These are phyloP conservation scores for Heliconius aoede DNA, from an alignment of 2,888 invertebrate genomes.

Conservation along the genomic window DNA sequence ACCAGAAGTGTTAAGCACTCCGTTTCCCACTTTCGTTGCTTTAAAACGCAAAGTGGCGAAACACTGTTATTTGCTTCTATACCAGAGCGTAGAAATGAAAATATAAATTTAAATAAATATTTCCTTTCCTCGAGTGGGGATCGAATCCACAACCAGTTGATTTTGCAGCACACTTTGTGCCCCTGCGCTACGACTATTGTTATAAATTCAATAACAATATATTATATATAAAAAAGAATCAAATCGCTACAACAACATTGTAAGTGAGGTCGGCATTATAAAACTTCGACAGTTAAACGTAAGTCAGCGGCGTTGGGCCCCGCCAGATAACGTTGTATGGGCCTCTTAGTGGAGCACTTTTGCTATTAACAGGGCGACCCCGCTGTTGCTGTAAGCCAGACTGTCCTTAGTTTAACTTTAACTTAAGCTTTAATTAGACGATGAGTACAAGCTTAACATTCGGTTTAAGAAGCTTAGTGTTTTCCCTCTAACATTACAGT, in stretches of 20 bases:
- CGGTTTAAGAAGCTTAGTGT: conserved; percentile 48
- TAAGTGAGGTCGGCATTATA: conserved; percentile 69
- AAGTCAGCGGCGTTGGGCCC: conserved; percentile 72
- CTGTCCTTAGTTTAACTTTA: conserved; percentile 58
- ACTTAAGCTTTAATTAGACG: conserved; percentile 55
- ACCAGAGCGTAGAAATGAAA: too few species aligned
- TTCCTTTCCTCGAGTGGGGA: too few species aligned
- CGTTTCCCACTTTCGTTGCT: too few species aligned
- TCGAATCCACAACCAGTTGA: too few species aligned
- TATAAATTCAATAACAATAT: background rate
- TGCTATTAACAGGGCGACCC: conserved; percentile 72
- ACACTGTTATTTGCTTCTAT: too few species aligned
- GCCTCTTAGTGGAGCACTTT: conserved; percentile 71
- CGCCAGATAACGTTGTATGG: conserved; percentile 75
- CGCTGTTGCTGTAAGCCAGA: conserved; percentile 60
- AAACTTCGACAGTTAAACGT: conserved; percentile 82
- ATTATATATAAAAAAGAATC: conserved; percentile 27
- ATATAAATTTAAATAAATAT: too few species aligned
- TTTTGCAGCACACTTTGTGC: too few species aligned
- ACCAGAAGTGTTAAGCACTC: too few species aligned
- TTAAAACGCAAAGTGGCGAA: too few species aligned
- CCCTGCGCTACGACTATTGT: background rate
- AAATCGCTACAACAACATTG: conserved; percentile 30
- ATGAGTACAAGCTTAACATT: conserved; percentile 49
- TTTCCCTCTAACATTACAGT: conserved; percentile 43